These are phyloP conservation scores for Stichopus horrens DNA, from an alignment of 53 echinoderm and acorn worm species.

Conservation along the genomic window DNA sequence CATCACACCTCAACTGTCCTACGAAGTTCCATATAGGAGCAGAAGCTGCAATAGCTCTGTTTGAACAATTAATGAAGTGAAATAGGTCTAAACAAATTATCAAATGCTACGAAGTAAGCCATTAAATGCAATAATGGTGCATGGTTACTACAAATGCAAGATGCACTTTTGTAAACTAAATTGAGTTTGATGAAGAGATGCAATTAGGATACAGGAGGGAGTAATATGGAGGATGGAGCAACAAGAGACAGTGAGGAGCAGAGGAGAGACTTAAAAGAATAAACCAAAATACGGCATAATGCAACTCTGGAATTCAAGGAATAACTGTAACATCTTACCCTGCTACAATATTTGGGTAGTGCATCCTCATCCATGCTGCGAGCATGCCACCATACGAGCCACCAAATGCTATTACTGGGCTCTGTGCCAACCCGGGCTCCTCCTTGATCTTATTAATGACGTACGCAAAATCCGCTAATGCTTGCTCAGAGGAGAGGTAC, in stretches of 20 bases:
- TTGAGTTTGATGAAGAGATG: no score
- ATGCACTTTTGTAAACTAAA: no score
- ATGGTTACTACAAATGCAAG: no score
- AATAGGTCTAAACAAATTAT: no score
- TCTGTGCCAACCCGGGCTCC: constrained; percentile 49
- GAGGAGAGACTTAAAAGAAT: neutral
- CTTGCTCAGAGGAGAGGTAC: constrained; percentile 87
- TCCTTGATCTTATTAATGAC: constrained; percentile 66
- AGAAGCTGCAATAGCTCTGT: constrained; percentile 82
- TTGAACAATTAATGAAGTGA: neutral
- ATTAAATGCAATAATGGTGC: no score
- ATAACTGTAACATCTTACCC: constrained; percentile 66
- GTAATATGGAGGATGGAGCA: no score
- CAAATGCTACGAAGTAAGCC: no score
- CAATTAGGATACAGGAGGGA: no score
- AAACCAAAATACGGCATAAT: neutral
- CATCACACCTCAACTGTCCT: constrained; percentile 63
- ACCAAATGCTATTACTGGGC: constrained; percentile 89
- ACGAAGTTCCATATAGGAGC: constrained; percentile 93
- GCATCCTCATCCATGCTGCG: constrained; percentile 94
- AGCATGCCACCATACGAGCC: constrained; percentile 98
- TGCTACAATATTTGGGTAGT: constrained; percentile 75
- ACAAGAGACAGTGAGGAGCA: no score
- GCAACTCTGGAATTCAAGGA: neutral
- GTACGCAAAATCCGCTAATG: constrained; percentile 81